A percentile compares a stretch with the other conserved stretches of the same genome.
These are phyloP conservation scores for Papilio gigon DNA, from an alignment of 2,888 invertebrate genomes.

Conservation along the genomic window DNA sequence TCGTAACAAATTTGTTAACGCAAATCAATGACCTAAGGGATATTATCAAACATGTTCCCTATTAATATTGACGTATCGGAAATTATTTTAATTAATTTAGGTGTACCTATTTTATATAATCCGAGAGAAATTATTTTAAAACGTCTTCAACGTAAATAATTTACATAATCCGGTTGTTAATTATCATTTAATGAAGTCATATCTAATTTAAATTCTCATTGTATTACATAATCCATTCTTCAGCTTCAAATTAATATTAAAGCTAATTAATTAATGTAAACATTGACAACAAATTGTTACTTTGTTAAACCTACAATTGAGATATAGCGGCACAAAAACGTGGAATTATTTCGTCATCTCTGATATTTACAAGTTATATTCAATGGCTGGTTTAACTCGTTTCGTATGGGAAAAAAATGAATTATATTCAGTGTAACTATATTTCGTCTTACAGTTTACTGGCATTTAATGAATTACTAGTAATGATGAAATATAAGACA, in stretches of 20 bases:
- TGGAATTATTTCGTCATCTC: constrained; percentile 20
- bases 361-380: constrained; percentile 2
- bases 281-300: constrained; percentile 9
- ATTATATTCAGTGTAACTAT: neutral
- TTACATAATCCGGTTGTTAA: neutral
- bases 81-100: no score
- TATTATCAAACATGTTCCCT: no score
- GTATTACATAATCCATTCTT: constrained; percentile 1
- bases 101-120: no score
- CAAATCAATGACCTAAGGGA: no score
- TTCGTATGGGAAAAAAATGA: constrained; percentile 5
- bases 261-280: neutral
- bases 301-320: constrained; percentile 20
- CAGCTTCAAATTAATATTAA: neutral
- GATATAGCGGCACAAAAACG: constrained; percentile 7
- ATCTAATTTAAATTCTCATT: constrained; percentile 1
- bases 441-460: neutral
- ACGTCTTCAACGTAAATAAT: neutral
- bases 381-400: neutral
- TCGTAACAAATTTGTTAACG: neutral
- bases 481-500: neutral
- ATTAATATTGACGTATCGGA: no score
- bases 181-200: neutral
- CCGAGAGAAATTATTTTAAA: neutral
- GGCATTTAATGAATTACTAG: constrained; percentile 11